Evolutionary conservation across 2,888 invertebrate species (phyloP), one percentile per base, ranked within the genome.

Genomic region (Ornithoptera priamus): DNA sequence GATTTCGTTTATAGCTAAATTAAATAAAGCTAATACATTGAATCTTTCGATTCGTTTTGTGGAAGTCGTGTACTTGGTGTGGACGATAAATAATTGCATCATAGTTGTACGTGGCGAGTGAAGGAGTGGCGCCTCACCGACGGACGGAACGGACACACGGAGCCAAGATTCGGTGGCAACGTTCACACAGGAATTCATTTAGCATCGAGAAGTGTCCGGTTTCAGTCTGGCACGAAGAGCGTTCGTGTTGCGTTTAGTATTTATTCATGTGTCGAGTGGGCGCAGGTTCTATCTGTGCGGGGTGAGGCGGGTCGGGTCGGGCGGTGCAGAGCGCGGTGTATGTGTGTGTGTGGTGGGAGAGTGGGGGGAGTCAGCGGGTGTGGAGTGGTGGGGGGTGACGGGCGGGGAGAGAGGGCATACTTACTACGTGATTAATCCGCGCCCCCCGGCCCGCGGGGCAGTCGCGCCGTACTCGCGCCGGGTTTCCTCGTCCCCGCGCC

Each of bases 401-500:
- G 79, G 84, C 75, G 81, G 79, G 84, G 84, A 79, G 85, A n/a
- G 86, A 86, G 88, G 90, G 88, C 85, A 89, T 90, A 90, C 91
- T 92, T 90, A 92, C 92, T 92, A 92, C 92, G 92, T 91, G 92
- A 92, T 92, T 91, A 92, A 91, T 90, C 90, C 90, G 81, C 83
- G 77, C 75, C 80, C 78, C 77, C 74, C 74, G 75, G 78, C 78
- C 77, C 79, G 78, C 80, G 81, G 80, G 80, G 83, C 84, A 82
- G 80, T 78, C 75, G 86, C 88, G 86, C 85, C 91, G 90, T 91
- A 91, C 90, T 88, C 89, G 89, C 88, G 85, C 87, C 91, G 92
- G 92, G 91, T 92, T 92, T 91, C 92, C 91, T 92, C 92, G 90
- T 91, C 92, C 91, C 92, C 92, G 91, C 92, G 89, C 91, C 92